Conservation (phyloP, 2,888 invertebrate genomes). For the Scelioninae gen. 2 region DNA sequence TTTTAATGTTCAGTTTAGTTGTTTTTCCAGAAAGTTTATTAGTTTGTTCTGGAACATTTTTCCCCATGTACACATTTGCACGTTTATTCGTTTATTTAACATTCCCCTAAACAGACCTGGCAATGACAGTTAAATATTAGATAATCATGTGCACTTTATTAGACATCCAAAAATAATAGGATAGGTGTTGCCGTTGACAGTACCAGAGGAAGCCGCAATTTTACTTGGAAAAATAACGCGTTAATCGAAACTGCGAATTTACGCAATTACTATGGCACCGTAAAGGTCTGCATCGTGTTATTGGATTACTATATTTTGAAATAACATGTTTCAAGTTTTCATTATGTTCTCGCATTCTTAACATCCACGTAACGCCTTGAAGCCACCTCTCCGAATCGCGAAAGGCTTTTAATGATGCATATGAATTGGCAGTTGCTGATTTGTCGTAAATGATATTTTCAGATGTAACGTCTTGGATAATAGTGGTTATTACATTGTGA, state of each 20-base stretch:
- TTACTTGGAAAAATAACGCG: slow-evolving; percentile 58
- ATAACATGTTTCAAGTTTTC: slow-evolving; percentile 60
- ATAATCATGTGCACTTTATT: slow-evolving; percentile 45
- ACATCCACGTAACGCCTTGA: slow-evolving; percentile 53
- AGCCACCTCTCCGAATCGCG: slow-evolving; percentile 47
- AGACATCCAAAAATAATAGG: slow-evolving; percentile 42
- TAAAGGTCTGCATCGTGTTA: slow-evolving; percentile 57
- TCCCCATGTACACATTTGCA: too few relatives aligned
- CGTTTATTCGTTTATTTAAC: too few relatives aligned
- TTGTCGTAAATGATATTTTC: slow-evolving; percentile 51
- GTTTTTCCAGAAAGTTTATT: too few relatives aligned
- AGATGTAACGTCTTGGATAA: too few relatives aligned
- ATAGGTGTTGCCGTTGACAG: slow-evolving; percentile 47
- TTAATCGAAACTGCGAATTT: slow-evolving; percentile 54
- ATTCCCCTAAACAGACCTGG: slow-evolving; percentile 8
- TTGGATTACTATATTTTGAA: slow-evolving; percentile 59
- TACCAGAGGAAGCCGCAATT: slow-evolving; percentile 15
- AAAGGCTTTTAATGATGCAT: slow-evolving; percentile 44
- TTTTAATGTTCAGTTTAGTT: too few relatives aligned
- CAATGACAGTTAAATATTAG: slow-evolving; percentile 29
- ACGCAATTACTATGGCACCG: slow-evolving; percentile 53
- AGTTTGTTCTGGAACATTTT: too few relatives aligned
- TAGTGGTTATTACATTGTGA: neutral
- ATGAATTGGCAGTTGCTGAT: slow-evolving; percentile 56
- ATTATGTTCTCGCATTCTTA: slow-evolving; percentile 59